Evolutionary conservation across 2,797 vertebrate species (phyloP), one percentile per base, ranked within the genome.

Genomic region (Characodon lateralis): DNA sequence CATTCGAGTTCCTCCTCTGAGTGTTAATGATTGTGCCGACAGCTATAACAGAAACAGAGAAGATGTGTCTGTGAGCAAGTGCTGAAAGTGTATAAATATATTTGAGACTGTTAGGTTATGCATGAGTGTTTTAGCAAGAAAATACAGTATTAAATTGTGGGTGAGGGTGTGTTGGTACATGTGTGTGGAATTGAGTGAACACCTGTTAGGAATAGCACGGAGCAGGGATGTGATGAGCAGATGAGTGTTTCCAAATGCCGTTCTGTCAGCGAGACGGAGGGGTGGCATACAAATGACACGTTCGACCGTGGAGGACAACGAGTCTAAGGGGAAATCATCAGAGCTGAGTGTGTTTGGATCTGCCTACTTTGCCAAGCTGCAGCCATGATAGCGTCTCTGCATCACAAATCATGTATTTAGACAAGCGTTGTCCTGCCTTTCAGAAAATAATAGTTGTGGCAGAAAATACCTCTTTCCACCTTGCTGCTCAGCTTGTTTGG

Each of bases 291-390:
- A 87, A 86, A 92, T 87, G 89, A 91, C 87, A 88, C 72, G 88
- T 89, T 92, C 73, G 43, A 79, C 83, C 81, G 87, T 26, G 73
- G 87, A 86, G 85, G 89, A 92, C 91, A 89, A 74, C 85, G 18
- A 80, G 86, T 88, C 93, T 88, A 80, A 53, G 6, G 93, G 92
- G 91, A 92, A 94, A 92, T 95, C 86, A 89, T 56, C 22, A 12
- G 43, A 58, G 71, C 78, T 76, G 77, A 83, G 78, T 79, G 77
- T 68, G 77, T 70, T 77, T 83, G 74, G 81, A 73, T 83, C 53
- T 61, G 56, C 14, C 73, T 72, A 78, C 72, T 43, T 70, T 78
- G 70, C 78, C 82, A 86, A 71, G 89, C 85, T 89, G 79, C 80
- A 83, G 80, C 76, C 81, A 71, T 78, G 79, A 88, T 83, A 88